Conservation (phyloP, 2,888 invertebrate species). For the Poecilus cupreus region DNA sequence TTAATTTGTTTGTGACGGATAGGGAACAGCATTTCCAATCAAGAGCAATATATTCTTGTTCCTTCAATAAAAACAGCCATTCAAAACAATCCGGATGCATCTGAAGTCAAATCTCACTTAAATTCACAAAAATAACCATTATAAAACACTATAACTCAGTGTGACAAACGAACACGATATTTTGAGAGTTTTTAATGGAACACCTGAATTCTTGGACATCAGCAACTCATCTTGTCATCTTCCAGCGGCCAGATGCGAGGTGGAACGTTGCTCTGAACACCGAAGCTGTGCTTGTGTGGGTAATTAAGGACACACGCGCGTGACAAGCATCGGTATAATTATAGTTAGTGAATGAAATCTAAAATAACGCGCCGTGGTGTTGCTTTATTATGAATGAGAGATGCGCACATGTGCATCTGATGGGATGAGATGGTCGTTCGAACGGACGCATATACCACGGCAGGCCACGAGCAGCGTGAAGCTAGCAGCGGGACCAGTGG, state of each 20-base stretch:
- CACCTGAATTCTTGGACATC: not conserved
- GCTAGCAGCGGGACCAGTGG: not conserved
- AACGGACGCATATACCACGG: no score
- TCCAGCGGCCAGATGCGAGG: not conserved
- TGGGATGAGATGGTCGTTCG: not conserved
- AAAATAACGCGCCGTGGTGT: constrained; percentile 26
- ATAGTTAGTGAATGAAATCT: constrained; percentile 46
- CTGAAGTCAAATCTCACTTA: not conserved
- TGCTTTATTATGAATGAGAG: constrained; percentile 30
- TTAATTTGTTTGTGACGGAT: not conserved
- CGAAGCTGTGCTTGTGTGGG: no score
- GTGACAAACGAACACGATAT: not conserved
- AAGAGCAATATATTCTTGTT: not conserved
- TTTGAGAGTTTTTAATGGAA: not conserved
- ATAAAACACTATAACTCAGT: not conserved
- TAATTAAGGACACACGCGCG: constrained; percentile 36
- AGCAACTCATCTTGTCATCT: not conserved
- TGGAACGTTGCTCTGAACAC: not conserved
- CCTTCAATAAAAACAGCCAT: constrained; percentile 1
- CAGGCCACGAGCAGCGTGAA: no score
- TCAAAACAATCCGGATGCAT: not conserved
- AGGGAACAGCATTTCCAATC: not conserved
- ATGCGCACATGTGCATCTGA: constrained; percentile 14
- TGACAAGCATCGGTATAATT: constrained; percentile 41
- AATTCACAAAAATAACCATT: not conserved